phyloP scores from a whole-genome alignment of 2,888 invertebrate species.

The Galeopsomyia nigrocyanea region DNA sequence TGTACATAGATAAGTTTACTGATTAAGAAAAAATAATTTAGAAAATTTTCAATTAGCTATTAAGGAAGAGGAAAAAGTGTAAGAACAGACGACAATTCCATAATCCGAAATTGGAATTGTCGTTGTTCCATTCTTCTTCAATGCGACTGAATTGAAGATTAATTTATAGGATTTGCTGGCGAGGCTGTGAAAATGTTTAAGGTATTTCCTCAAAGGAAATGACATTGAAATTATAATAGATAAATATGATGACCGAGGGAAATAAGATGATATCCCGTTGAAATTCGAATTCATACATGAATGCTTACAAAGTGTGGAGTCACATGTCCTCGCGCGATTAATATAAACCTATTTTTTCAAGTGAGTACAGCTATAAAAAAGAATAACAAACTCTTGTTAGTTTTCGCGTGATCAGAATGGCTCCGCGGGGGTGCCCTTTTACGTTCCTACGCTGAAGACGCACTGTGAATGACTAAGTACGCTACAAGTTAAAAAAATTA shows the following conservation, averaged over 20 bases:
- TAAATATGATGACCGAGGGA: constrained; percentile 35
- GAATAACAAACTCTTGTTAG: constrained; percentile 10
- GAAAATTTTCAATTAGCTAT: constrained; percentile 36
- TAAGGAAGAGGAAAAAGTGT: constrained; percentile 19
- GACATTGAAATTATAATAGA: constrained; percentile 39
- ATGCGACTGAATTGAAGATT: constrained; percentile 39
- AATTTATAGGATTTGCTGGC: constrained; percentile 48
- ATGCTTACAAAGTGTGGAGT: constrained; percentile 33
- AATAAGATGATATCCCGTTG: constrained; percentile 30
- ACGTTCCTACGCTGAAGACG: constrained; percentile 48
- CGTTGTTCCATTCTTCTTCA: constrained; percentile 29
- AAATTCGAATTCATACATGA: constrained; percentile 39
- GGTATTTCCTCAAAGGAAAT: constrained; percentile 43
- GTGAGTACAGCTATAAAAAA: constrained; percentile 25
- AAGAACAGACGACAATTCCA: constrained; percentile 30
- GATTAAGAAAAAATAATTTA: constrained; percentile 43
- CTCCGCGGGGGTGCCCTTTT: constrained; percentile 40
- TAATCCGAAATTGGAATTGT: constrained; percentile 22
- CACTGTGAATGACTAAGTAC: constrained; percentile 43
- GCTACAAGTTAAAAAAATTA: constrained; percentile 20
- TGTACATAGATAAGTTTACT: constrained; percentile 48
- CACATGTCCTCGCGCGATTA: constrained; percentile 23
- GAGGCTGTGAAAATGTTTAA: constrained; percentile 50
- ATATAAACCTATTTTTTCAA: constrained; percentile 47
- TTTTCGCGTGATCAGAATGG: constrained; percentile 38